Evolutionary conservation across 2,888 invertebrate species (phyloP).

Genomic region (Drosophila gaucha): DNA sequence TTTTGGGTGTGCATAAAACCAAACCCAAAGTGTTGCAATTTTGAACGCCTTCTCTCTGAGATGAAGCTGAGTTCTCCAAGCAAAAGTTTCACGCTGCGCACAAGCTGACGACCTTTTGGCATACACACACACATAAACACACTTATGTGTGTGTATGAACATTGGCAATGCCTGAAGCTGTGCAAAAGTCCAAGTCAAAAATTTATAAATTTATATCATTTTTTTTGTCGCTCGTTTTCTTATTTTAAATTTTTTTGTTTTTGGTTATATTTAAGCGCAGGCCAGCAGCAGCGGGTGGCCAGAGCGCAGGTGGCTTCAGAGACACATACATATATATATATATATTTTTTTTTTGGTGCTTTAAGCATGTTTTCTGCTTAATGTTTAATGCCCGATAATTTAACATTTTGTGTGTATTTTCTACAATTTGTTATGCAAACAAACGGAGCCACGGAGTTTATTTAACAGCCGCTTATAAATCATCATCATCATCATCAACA

Average conservation of each 20-base stretch:
- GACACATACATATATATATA: background rate
- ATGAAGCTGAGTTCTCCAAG: constrained; percentile 21
- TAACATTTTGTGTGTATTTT: constrained; percentile 45
- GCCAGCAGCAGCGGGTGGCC: constrained; percentile 65
- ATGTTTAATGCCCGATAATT: constrained; percentile 75
- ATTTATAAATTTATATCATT: constrained; percentile 74
- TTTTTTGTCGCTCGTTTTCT: constrained; percentile 16
- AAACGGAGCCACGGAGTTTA: constrained; percentile 74
- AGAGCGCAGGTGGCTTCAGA: constrained; percentile 69
- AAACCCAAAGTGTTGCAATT: constrained; percentile 51
- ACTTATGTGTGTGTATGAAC: constrained; percentile 16
- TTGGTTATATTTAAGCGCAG: constrained; percentile 27
- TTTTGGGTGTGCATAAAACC: constrained; percentile 48
- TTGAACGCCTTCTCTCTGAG: constrained; percentile 48
- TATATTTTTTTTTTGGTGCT: constrained; percentile 22
- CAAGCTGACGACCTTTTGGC: constrained; percentile 69
- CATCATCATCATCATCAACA: constrained; percentile 59
- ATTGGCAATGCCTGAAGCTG: constrained; percentile 58
- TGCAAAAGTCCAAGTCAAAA: constrained; percentile 51
- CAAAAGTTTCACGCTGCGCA: constrained; percentile 64
- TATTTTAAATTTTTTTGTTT: constrained; percentile 9
- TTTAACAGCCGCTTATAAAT: constrained; percentile 70
- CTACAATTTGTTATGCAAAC: constrained; percentile 74
- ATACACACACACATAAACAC: constrained; percentile 31
- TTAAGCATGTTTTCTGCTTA: constrained; percentile 65